Base-by-base conservation (phyloP, 2,113 vertebrate species). In the Vidua chalybeata region DNA sequence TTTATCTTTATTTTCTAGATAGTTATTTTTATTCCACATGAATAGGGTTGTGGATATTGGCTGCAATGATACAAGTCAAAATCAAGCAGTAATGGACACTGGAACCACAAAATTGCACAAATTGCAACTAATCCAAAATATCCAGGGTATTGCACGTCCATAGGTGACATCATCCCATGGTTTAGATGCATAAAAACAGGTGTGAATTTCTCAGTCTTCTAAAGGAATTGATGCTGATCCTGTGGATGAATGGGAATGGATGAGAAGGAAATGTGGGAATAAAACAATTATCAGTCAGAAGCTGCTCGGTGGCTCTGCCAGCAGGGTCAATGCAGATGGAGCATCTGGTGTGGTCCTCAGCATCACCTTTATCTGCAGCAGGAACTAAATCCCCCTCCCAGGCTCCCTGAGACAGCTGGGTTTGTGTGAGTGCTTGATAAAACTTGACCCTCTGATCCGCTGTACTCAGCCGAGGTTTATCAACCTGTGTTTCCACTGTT, bases 381-480 rank as follows among this genome's bases (percentile, higher is more conserved):
- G 93, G 93, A 78, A 4, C 93, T 31, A 56, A 59, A 84, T 52
- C 81, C 74, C 84, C n/a, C 77, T 72, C 41, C 82, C 73, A 20
- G 69, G 91, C 73, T 84, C 79, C 33, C 80, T 1, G 33, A 87
- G 93, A 31, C 94, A 92, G 94, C 84, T 87, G 96, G 45, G 56
- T 89, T 92, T 93, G 77, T 92, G 91, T 0, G 1, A 91, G 81
- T 13, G 46, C 66, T 93, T 92, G 94, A 95, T 94, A 94, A 95
- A 96, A 89, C 73, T 72, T 91, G 91, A 96, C 95, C 94, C 62
- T 56, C 81, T 94, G 89, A 94, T 94, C 95, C 1, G 2, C 69
- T 13, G 45, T 54, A 3, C 93, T 95, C 93, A 74, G 78, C 68
- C 0, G 15, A 68, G 91, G 18, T 94, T 94, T 93, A 84, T 90